Evolutionary conservation across 2,113 vertebrate species (phyloP).

Genomic region (Nematolebias whitei): DNA sequence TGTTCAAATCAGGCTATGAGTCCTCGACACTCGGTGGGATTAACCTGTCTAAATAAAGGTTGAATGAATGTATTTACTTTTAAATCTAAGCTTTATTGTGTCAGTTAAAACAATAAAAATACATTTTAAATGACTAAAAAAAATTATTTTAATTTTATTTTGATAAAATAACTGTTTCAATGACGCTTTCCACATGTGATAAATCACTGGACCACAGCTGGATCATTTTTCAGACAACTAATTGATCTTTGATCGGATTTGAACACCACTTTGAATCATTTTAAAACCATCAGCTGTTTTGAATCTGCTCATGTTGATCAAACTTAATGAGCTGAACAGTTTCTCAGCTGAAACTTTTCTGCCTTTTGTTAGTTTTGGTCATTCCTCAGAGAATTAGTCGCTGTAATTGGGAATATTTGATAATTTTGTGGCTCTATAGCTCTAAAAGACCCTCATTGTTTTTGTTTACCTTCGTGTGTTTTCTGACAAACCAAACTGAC

Average conservation of each 20-base stretch:
- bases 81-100: background rate
- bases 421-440: background rate
- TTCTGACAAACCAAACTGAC: background rate
- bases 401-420: background rate
- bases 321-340: background rate
- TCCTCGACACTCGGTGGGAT: too few species aligned
- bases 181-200: slow-evolving; percentile 3
- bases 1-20: too few species aligned
- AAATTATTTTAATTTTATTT: too few species aligned
- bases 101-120: too few species aligned
- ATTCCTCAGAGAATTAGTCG: background rate
- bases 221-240: background rate
- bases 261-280: background rate
- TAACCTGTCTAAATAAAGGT: too few species aligned
- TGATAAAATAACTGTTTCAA: too few species aligned
- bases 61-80: background rate
- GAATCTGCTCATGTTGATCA: background rate
- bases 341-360: background rate
- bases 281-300: background rate
- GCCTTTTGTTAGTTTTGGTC: background rate
- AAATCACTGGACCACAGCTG: background rate
- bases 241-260: slow-evolving; percentile 9
- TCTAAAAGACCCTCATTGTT: background rate
- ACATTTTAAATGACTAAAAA: too few species aligned
- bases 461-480: background rate